These are phyloP conservation scores for Rhyzopertha dominica DNA, from an alignment of 1,140 invertebrate species.

Conservation along the genomic window DNA sequence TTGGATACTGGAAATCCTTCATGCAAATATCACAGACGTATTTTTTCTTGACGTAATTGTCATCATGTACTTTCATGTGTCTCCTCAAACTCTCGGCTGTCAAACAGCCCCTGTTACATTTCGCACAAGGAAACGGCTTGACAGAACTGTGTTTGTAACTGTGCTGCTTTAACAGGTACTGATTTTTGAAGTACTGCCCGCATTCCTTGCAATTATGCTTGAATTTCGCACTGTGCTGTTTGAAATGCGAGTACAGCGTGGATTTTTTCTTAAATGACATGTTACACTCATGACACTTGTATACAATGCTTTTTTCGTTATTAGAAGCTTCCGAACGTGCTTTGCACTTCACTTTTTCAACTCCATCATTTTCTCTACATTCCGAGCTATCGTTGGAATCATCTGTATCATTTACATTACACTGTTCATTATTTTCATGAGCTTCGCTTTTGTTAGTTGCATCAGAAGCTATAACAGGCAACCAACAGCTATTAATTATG, in stretches of 20 bases:
- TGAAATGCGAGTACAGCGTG: conserved; percentile 29
- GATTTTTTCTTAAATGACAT: conserved; percentile 23
- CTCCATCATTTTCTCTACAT: conserved; percentile 3
- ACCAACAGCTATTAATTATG: neutral
- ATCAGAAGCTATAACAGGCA: too few relatives aligned
- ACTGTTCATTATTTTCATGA: neutral
- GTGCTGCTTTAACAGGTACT: conserved; percentile 34
- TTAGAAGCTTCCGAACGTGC: conserved; percentile 22
- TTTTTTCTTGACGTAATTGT: conserved; percentile 22
- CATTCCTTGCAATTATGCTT: conserved; percentile 52
- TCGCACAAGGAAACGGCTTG: conserved; percentile 44
- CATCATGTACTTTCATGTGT: conserved; percentile 29
- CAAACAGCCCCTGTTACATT: conserved; percentile 35
- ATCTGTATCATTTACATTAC: neutral
- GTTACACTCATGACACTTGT: conserved; percentile 6
- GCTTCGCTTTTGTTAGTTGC: neutral
- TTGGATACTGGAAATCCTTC: conserved; percentile 41
- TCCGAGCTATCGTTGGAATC: neutral
- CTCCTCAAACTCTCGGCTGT: conserved; percentile 29
- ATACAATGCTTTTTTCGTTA: conserved; percentile 15
- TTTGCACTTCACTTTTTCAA: conserved; percentile 20
- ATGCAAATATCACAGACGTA: conserved; percentile 51
- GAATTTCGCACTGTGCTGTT: conserved; percentile 45
- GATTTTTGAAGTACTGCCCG: conserved; percentile 42
- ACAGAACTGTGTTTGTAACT: conserved; percentile 39